Base-by-base conservation (phyloP, 2,888 invertebrate genomes). In the Rhingia rostrata region DNA sequence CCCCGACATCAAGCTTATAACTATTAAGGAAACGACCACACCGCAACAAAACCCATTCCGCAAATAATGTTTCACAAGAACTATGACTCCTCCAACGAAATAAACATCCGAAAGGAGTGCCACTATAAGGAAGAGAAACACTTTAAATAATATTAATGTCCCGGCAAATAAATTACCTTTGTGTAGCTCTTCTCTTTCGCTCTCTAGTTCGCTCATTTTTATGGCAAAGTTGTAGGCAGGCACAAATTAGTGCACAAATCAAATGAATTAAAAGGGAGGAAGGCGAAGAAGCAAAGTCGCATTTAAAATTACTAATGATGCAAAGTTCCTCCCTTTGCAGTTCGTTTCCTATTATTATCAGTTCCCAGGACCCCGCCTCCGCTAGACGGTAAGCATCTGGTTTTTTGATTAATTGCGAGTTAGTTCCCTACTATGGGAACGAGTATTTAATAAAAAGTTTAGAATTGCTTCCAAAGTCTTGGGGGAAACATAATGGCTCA, bases 111-210 rank as follows among this genome's bases (percentile, higher is more conserved):
- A 78, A 83, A 83, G 83, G 83, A 83, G 83, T 83, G 66, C 78
- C 77, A 66, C 79, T 79, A 61, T 47, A 63, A 49, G 60, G 73
- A 67, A 58, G 51, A 63, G 73, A 83, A 79, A 73, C 83, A 83
- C 79, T 83, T 83, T 83, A 83, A 83, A 83, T 83, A 83, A 83
- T 83, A 83, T 83, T 83, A 79, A 83, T 83, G 83, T 73, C 79
- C 83, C 79, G 77, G 69, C 83, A 79, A 83, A 83, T 83, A 83
- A 83, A 83, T 83, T 83, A 83, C 83, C 83, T 83, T 73, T 69
- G 66, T 74, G 49, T 51, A 64, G 43, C 9, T 53, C 9, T 47
- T 33, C 74, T 51, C 37, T 49, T 51, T 33, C 14, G 33, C 33
- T 49, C 35, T 32, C 58, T 60, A 7, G 4, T 53, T 66, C 32